A percentile compares a stretch with the other conserved stretches of the same genome.
These are phyloP conservation scores for Colaptes auratus DNA, from an alignment of 2,113 vertebrate genomes.

Conservation along the genomic window DNA sequence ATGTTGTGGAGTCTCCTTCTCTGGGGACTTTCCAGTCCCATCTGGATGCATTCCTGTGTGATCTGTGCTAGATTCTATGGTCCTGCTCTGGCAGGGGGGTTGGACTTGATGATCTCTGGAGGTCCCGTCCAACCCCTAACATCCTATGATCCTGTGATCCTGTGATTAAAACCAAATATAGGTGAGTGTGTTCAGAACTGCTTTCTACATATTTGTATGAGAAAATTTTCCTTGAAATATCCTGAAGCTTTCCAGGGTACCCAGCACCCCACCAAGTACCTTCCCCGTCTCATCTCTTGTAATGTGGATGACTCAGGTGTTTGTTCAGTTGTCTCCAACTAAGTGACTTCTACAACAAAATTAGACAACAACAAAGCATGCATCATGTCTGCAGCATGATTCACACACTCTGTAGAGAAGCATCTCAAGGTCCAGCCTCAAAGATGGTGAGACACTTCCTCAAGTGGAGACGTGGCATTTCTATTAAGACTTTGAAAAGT, in stretches of 20 bases:
- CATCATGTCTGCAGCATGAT: neutral
- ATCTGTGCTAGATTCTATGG: no score
- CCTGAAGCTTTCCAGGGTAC: neutral
- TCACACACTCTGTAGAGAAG: neutral
- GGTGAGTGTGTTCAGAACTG: neutral
- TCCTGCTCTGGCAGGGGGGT: no score
- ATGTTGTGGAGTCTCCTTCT: no score
- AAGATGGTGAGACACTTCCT: neutral
- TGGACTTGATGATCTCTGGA: no score
- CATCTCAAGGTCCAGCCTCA: neutral
- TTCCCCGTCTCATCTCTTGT: neutral
- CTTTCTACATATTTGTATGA: neutral
- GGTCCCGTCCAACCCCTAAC: no score
- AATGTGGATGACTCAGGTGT: neutral
- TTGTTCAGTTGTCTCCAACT: neutral
- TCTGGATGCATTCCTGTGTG: no score
- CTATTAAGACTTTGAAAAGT: neutral
- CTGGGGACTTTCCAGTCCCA: no score
- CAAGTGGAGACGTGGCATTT: neutral
- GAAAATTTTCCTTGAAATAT: neutral
- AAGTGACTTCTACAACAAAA: neutral
- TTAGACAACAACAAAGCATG: neutral
- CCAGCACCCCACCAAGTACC: neutral
- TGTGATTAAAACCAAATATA: neutral
- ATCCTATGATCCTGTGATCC: neutral